Evolutionary conservation across 2,113 vertebrate genomes (phyloP).

Genomic region (Pavo muticus): DNA sequence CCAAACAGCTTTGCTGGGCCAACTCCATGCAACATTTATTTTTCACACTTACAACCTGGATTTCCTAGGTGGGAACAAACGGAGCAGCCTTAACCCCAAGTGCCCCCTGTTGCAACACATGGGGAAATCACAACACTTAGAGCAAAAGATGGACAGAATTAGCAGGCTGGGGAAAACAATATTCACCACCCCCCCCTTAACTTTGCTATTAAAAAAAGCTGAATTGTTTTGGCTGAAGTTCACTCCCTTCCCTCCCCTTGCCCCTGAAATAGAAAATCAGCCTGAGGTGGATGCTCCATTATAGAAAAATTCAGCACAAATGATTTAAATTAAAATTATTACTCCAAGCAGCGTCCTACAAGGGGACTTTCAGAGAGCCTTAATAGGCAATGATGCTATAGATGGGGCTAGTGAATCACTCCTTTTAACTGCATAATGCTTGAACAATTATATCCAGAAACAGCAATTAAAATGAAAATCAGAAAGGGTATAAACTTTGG

Average conservation of each 20-base stretch:
- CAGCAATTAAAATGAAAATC: slow-evolving; percentile 35
- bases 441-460: slow-evolving; percentile 28
- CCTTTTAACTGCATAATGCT: neutral
- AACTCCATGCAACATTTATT: neutral
- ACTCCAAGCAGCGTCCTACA: slow-evolving; percentile 5
- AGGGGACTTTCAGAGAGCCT: slow-evolving; percentile 4
- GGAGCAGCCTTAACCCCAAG: neutral
- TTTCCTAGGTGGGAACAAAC: neutral
- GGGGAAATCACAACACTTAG: neutral
- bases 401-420: slow-evolving; percentile 16
- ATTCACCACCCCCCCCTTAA: neutral
- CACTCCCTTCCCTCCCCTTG: neutral
- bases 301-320: neutral
- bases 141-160: neutral
- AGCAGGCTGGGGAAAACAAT: neutral
- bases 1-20: neutral
- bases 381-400: slow-evolving; percentile 27
- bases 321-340: slow-evolving; percentile 23
- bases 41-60: neutral
- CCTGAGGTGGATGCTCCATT: neutral
- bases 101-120: fast-evolving
- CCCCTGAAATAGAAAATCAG: neutral
- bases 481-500: neutral
- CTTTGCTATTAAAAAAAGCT: neutral
- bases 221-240: slow-evolving; percentile 5